These are phyloP conservation scores for Laothoe populi DNA, from an alignment of 2,888 invertebrate species.

Conservation along the genomic window DNA sequence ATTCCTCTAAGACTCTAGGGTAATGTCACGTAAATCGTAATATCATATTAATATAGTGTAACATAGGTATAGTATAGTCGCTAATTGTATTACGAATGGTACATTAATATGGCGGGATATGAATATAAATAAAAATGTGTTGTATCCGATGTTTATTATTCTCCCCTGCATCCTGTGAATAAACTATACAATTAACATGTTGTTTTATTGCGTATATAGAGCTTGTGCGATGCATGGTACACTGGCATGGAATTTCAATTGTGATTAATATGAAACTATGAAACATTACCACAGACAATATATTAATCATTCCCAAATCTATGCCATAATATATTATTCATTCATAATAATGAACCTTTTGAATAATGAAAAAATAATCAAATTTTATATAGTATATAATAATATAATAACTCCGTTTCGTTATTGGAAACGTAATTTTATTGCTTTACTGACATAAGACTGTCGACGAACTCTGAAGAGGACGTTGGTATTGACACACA, in stretches of 20 bases:
- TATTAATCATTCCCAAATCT: background rate
- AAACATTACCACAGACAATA: conserved; percentile 10
- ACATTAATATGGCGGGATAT: conserved; percentile 23
- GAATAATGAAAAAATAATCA: background rate
- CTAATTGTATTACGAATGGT: conserved; percentile 35
- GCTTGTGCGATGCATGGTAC: conserved; percentile 40
- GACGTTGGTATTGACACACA: conserved; percentile 19
- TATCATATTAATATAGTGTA: conserved; percentile 58
- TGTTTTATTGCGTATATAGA: conserved; percentile 74
- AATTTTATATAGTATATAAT: no score
- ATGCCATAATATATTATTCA: no score
- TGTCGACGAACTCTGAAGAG: conserved; percentile 14
- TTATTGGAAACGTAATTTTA: no score
- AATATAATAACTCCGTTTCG: no score
- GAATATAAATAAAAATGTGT: conserved; percentile 32
- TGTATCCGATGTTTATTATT: conserved; percentile 50
- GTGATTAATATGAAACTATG: conserved; percentile 41
- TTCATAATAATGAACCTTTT: background rate
- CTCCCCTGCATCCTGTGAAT: conserved; percentile 55
- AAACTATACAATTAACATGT: conserved; percentile 63
- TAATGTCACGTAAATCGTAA: conserved; percentile 37
- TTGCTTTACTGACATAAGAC: no score
- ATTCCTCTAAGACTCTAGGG: conserved; percentile 55
- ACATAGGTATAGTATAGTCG: conserved; percentile 56
- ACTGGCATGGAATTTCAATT: conserved; percentile 34